Evolutionary conservation across 35 echinoderm and acorn worm genomes (phyloP).

Genomic region (Antedon bifida): DNA sequence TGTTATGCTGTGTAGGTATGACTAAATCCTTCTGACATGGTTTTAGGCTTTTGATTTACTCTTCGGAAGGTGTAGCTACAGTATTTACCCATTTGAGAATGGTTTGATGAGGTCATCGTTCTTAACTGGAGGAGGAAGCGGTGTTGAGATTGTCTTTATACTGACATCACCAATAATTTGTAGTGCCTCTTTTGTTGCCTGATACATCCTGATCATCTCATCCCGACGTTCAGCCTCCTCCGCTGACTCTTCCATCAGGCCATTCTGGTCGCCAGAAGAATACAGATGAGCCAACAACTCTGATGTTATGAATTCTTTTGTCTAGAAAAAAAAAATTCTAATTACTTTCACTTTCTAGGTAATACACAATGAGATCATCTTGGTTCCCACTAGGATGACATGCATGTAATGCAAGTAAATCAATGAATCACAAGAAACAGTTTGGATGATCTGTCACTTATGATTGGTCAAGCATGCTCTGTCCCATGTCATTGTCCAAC

Average conservation of each 20-base stretch:
- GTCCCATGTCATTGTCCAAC: no score
- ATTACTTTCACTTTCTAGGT: no score
- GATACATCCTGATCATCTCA: constrained; percentile 88
- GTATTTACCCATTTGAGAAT: constrained; percentile 63
- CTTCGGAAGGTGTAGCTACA: no score
- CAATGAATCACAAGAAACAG: no score
- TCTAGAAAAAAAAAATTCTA: constrained; percentile 29
- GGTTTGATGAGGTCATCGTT: constrained; percentile 90
- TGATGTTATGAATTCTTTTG: constrained; percentile 79
- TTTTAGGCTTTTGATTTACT: no score
- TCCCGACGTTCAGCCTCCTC: constrained; percentile 90
- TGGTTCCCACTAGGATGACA: no score
- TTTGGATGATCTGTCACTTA: no score
- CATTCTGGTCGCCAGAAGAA: constrained; percentile 60
- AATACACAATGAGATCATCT: no score
- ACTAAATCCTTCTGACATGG: no score
- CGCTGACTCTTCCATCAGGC: constrained; percentile 79
- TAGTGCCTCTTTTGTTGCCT: constrained; percentile 78
- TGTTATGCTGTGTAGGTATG: no score
- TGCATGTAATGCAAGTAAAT: no score
- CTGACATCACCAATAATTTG: constrained; percentile 96
- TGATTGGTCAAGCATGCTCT: no score
- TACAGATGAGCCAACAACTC: constrained; percentile 94
- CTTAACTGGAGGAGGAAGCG: constrained; percentile 72
- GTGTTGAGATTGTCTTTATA: constrained; percentile 59